These are phyloP conservation scores for Ianthella basta DNA, from an alignment of 37 sponge, comb jelly and placozoan species.

Conservation along the genomic window DNA sequence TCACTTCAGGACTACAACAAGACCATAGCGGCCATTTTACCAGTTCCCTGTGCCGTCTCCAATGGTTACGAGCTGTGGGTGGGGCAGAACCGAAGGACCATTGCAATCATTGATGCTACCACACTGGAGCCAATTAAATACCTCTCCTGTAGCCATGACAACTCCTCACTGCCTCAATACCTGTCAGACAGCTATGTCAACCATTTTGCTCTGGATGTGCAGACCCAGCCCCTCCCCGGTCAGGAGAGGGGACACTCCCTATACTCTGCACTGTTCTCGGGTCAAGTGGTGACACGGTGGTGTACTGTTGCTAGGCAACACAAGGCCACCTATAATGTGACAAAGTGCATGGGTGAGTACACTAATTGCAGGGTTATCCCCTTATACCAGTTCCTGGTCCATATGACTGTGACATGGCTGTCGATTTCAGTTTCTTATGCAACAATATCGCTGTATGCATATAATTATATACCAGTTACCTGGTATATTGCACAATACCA, in stretches of 20 bases:
- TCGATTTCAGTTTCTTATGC: no score
- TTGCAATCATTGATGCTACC: slow-evolving; percentile 52
- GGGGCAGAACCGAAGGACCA: slow-evolving; percentile 58
- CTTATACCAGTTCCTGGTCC: not conserved
- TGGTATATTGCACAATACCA: no score
- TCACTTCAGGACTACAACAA: slow-evolving; percentile 15
- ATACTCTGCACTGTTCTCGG: slow-evolving; percentile 62
- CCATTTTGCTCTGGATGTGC: not conserved
- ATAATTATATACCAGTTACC: no score
- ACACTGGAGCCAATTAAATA: slow-evolving; percentile 41
- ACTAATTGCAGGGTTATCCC: slow-evolving; percentile 22
- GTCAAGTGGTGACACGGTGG: slow-evolving; percentile 71
- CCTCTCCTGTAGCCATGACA: slow-evolving; percentile 40
- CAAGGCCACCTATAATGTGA: slow-evolving; percentile 37
- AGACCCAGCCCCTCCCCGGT: not conserved
- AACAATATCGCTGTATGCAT: no score
- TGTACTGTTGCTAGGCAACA: slow-evolving; percentile 26
- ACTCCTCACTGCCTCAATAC: slow-evolving; percentile 49
- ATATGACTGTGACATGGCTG: not conserved
- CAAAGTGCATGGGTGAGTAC: slow-evolving; percentile 10
- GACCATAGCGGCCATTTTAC: slow-evolving; percentile 25
- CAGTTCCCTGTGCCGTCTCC: not conserved
- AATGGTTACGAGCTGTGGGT: slow-evolving; percentile 66
- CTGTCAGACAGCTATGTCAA: slow-evolving; percentile 25
- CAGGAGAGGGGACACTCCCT: slow-evolving; percentile 31